Evolutionary conservation across 2,888 invertebrate genomes (phyloP).

Genomic region (Frankliniella intonsa): DNA sequence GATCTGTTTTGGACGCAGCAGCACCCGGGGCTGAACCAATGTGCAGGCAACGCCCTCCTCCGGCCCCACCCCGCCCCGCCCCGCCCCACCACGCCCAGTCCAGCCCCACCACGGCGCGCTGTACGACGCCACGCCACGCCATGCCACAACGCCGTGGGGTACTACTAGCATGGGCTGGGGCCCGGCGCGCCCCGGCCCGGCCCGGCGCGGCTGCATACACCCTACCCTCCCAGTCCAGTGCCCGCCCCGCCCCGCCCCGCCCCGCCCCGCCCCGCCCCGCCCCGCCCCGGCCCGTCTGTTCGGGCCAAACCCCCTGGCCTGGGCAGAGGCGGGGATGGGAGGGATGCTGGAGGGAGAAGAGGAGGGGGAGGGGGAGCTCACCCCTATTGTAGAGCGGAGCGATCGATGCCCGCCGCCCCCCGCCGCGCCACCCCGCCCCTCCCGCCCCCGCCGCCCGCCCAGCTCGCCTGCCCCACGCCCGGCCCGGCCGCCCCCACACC

Average conservation of each 20-base stretch:
- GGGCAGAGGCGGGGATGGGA: neutral
- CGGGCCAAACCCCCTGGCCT: no score
- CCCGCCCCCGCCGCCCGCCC: neutral
- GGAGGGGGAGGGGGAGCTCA: neutral
- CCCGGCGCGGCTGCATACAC: no score
- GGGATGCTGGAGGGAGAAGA: neutral
- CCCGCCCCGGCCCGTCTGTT: neutral
- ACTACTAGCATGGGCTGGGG: no score
- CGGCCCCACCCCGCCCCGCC: no score
- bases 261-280: neutral
- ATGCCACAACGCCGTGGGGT: no score
- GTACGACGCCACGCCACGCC: no score
- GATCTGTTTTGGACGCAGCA: no score
- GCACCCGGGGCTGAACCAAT: no score
- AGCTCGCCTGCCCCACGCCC: neutral
- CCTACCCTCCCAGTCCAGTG: neutral
- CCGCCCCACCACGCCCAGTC: no score
- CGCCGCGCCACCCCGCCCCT: neutral
- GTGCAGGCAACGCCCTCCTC: no score
- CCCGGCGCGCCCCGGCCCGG: no score
- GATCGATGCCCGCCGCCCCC: conserved; percentile 9
- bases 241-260: neutral
- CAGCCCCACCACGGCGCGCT: no score
- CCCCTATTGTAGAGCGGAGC: neutral
- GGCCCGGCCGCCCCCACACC: neutral